Evolutionary conservation across 2,888 invertebrate species (phyloP).

Genomic region (Celastrina argiolus): DNA sequence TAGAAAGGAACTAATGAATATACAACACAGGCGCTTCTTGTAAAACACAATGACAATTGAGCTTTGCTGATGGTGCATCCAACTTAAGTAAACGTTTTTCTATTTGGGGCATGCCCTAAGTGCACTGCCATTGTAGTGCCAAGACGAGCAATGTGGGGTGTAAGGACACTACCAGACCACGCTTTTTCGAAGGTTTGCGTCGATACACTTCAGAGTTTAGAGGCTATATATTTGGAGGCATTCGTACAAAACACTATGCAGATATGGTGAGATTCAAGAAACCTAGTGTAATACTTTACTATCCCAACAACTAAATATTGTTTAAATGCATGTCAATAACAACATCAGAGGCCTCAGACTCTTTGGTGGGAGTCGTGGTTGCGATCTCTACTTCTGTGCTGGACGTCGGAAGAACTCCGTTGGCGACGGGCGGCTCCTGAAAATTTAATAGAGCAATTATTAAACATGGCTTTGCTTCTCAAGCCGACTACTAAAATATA

Average conservation of each 20-base stretch:
- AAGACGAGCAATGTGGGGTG: no score
- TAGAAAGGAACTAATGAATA: neutral
- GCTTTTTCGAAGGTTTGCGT: no score
- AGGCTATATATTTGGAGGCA: neutral
- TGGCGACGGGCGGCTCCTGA: constrained; percentile 59
- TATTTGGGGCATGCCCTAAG: no score
- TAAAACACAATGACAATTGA: neutral
- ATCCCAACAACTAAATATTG: constrained; percentile 32
- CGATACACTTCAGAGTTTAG: no score
- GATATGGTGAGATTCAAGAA: neutral
- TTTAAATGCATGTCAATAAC: constrained; percentile 78
- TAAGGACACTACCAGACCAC: no score
- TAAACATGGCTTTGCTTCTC: neutral
- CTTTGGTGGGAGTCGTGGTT: constrained; percentile 59
- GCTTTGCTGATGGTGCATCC: neutral
- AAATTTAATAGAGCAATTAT: constrained; percentile 25
- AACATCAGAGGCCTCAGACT: constrained; percentile 72
- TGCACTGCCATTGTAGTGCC: no score
- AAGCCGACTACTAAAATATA: constrained; percentile 9
- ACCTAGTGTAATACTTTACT: constrained; percentile 24
- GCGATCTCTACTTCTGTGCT: constrained; percentile 66
- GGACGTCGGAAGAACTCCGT: constrained; percentile 69
- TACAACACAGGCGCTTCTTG: neutral
- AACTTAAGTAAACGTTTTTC: no score
- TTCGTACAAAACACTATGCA: neutral